Conservation (phyloP, 92 coral and sea anemone genomes). For the Heteractis magnifica region DNA sequence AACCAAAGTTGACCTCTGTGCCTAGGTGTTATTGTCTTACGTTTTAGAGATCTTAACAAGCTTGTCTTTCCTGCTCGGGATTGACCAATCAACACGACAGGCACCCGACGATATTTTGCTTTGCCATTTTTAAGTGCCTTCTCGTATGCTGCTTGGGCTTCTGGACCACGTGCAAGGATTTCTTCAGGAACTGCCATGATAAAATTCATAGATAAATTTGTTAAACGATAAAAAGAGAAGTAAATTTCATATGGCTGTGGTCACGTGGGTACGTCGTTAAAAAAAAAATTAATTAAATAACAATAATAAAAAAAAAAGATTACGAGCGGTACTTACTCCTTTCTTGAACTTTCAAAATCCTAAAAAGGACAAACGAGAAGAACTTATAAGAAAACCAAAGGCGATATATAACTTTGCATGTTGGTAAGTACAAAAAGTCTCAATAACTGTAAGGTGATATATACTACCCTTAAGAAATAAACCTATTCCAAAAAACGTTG, state of each 20-base stretch:
- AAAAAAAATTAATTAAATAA: not conserved
- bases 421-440: no score
- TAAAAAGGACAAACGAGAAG: not conserved
- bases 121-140: slow-evolving; percentile 52
- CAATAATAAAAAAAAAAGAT: no score
- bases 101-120: slow-evolving; percentile 42
- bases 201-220: not conserved
- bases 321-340: not conserved
- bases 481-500: no score
- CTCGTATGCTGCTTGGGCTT: slow-evolving; percentile 44
- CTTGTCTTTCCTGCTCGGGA: slow-evolving; percentile 68
- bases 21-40: not conserved
- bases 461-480: no score
- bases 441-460: no score
- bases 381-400: not conserved
- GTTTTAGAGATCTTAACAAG: slow-evolving; percentile 48
- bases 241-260: not conserved
- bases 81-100: slow-evolving; percentile 61
- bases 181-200: slow-evolving; percentile 51
- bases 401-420: no score
- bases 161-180: slow-evolving; percentile 63
- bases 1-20: no score
- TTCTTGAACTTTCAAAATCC: not conserved
- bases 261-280: not conserved
- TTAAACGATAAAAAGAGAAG: not conserved